phyloP scores from a whole-genome alignment of 2,888 invertebrate species.

The Rhogogaster chlorosoma region DNA sequence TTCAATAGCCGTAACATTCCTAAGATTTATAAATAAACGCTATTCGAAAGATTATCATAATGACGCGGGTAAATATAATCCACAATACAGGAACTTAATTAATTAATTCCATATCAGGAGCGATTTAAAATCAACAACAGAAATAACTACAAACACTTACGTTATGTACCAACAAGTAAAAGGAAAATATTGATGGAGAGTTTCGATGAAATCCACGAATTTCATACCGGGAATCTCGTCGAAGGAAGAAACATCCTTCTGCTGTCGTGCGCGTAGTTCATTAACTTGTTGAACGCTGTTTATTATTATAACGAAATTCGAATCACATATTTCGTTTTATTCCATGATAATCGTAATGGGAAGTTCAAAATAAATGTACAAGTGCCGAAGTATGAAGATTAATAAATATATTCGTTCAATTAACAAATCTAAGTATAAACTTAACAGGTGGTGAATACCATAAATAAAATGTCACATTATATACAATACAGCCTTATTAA shows the following conservation, averaged over 20 bases:
- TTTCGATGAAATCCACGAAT: slow-evolving; percentile 88
- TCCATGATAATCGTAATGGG: not conserved
- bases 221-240: slow-evolving; percentile 90
- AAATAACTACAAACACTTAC: not conserved
- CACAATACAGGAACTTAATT: not conserved
- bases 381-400: not conserved
- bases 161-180: slow-evolving; percentile 83
- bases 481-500: not conserved
- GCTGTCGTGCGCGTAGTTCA: not conserved
- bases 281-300: not conserved
- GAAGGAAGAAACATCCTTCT: slow-evolving; percentile 76
- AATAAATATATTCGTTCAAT: not conserved
- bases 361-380: not conserved
- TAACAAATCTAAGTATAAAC: not conserved
- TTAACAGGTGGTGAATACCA: not conserved
- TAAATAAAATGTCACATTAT: not conserved
- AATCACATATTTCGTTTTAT: not conserved
- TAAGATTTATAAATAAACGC: not conserved
- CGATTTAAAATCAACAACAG: not conserved
- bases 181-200: slow-evolving; percentile 88
- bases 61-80: not conserved
- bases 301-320: not conserved
- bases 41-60: not conserved
- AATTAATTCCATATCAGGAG: not conserved
- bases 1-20: not conserved